phyloP scores from a whole-genome alignment of 2,113 vertebrate species.

The Semnornis frantzii region DNA sequence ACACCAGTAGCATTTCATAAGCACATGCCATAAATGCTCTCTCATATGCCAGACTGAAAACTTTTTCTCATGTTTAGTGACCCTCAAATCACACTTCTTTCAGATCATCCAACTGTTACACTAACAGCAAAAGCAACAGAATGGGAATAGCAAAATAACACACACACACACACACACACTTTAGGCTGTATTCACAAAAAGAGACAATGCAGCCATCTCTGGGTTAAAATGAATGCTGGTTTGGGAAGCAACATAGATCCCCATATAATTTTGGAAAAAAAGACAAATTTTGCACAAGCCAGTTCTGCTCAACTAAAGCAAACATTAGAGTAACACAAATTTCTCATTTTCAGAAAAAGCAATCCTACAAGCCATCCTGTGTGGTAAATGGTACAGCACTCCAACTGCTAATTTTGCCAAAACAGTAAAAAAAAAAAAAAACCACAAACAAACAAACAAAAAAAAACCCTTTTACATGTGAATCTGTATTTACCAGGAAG shows the following conservation, averaged over 20 bases:
- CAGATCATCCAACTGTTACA: conserved; percentile 38
- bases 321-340: neutral
- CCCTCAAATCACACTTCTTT: conserved; percentile 49
- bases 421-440: neutral
- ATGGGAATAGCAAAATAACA: neutral
- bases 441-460: no score
- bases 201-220: neutral
- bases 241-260: neutral
- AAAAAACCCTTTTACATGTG: neutral
- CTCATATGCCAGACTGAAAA: conserved; percentile 11
- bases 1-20: conserved; percentile 2
- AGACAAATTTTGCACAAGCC: neutral
- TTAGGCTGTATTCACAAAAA: neutral
- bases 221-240: neutral
- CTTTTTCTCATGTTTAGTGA: conserved; percentile 8
- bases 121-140: conserved; percentile 33
- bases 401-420: neutral
- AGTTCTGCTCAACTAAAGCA: neutral
- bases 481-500: neutral
- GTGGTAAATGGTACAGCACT: neutral
- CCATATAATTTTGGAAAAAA: neutral
- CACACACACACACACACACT: neutral
- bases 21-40: neutral
- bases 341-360: neutral
- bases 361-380: neutral